Conservation (phyloP, 2,888 invertebrate genomes). For the Eilema depressum region DNA sequence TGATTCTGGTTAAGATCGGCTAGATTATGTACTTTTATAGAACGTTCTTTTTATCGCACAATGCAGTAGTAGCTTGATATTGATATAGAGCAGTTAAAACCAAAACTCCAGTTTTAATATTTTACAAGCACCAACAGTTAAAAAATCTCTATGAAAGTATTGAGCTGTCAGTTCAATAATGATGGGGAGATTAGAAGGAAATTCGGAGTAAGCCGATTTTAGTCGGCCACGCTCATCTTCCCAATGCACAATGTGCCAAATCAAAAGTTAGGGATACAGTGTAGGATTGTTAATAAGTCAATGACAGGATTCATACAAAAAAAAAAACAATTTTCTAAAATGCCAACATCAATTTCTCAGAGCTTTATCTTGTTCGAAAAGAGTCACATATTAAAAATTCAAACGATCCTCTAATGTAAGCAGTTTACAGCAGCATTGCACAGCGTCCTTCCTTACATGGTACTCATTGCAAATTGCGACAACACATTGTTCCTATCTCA, state of each 20-base stretch:
- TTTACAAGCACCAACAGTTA: not conserved
- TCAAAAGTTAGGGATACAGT: no score
- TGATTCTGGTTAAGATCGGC: not conserved
- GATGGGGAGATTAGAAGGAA: no score
- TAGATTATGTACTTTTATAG: not conserved
- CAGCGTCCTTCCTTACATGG: conserved; percentile 68
- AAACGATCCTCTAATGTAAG: conserved; percentile 30
- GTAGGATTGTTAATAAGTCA: no score
- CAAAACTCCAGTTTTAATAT: not conserved
- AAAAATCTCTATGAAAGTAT: no score
- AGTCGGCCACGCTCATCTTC: no score
- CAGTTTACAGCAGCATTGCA: conserved; percentile 49
- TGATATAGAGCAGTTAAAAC: not conserved
- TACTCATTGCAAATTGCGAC: conserved; percentile 84
- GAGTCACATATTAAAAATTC: conserved; percentile 25
- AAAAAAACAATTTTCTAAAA: not conserved
- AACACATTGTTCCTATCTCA: conserved; percentile 78
- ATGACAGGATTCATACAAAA: not conserved
- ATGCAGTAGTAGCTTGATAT: not conserved
- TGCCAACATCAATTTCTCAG: not conserved
- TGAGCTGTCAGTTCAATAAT: no score
- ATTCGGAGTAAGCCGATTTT: no score
- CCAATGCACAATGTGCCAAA: no score
- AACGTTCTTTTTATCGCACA: not conserved
- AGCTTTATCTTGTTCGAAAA: not conserved